These are phyloP conservation scores for Tenualosa thibaudeaui DNA, from an alignment of 2,797 vertebrate genomes.

Conservation along the genomic window DNA sequence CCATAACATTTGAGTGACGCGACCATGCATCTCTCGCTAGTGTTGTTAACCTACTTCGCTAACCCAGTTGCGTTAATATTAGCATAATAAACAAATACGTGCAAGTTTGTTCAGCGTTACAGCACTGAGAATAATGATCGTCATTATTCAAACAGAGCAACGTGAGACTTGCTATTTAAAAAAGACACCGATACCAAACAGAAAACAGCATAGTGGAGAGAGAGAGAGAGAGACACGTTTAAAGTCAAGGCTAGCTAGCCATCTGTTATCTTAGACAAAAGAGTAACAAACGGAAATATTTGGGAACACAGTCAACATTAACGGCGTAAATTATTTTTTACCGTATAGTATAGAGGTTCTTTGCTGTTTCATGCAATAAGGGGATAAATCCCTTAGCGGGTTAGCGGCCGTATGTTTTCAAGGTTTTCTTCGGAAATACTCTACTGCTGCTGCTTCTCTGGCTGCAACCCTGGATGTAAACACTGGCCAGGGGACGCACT, in stretches of 20 bases:
- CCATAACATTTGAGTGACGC: not conserved
- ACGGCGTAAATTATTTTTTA: conserved; percentile 30
- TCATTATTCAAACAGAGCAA: not conserved
- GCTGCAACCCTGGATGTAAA: conserved; percentile 70
- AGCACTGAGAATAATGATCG: not conserved
- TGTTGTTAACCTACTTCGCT: conserved; percentile 24
- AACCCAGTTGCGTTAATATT: conserved; percentile 8
- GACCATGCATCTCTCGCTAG: not conserved
- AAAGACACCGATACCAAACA: not conserved
- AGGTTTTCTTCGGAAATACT: conserved; percentile 41
- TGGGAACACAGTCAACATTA: not conserved
- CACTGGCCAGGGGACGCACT: conserved; percentile 75
- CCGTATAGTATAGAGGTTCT: conserved; percentile 36
- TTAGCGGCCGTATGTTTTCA: conserved; percentile 10
- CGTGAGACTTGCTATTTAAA: not conserved
- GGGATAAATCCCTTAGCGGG: conserved; percentile 28
- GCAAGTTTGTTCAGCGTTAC: not conserved
- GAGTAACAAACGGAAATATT: not conserved
- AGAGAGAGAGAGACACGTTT: not conserved
- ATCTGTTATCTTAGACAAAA: conserved; percentile 24
- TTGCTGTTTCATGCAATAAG: conserved; percentile 28
- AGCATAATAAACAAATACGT: not conserved
- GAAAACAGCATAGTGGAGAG: not conserved
- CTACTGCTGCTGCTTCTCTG: conserved; percentile 46
- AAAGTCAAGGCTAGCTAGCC: conserved; percentile 12